phyloP scores from a whole-genome alignment of 1,140 invertebrate species.

The Heliconius eleuchia region DNA sequence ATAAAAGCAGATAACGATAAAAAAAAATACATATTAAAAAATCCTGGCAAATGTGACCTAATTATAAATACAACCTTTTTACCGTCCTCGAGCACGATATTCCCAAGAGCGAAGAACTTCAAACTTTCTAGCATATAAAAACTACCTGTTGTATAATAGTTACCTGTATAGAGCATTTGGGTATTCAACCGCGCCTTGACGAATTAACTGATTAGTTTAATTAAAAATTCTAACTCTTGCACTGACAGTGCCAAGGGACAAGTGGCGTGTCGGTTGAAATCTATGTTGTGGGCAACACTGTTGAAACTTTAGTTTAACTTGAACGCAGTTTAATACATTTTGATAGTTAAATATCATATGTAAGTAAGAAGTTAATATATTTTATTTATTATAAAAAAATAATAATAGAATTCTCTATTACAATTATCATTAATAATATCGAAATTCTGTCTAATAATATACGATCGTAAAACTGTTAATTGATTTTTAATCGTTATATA shows the following conservation, averaged over 20 bases:
- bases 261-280: slow-evolving; percentile 61
- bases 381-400: no score
- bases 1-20: neutral
- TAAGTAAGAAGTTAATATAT: no score
- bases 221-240: slow-evolving; percentile 77
- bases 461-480: no score
- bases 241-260: slow-evolving; percentile 54
- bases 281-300: slow-evolving; percentile 47
- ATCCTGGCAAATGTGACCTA: slow-evolving; percentile 27
- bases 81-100: slow-evolving; percentile 24
- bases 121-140: slow-evolving; percentile 35
- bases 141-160: slow-evolving; percentile 37
- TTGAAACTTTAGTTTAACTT: slow-evolving; percentile 31
- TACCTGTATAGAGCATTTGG: slow-evolving; percentile 39
- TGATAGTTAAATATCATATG: no score
- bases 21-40: neutral
- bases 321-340: neutral
- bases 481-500: no score
- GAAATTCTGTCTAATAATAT: no score
- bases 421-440: no score
- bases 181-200: slow-evolving; percentile 56
- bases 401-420: no score
- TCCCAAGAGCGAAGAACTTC: slow-evolving; percentile 33
- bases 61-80: slow-evolving; percentile 33
- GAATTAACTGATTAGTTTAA: slow-evolving; percentile 78